phyloP scores from a whole-genome alignment of 2,888 invertebrate genomes.

The Caenorhabditis macrosperma region DNA sequence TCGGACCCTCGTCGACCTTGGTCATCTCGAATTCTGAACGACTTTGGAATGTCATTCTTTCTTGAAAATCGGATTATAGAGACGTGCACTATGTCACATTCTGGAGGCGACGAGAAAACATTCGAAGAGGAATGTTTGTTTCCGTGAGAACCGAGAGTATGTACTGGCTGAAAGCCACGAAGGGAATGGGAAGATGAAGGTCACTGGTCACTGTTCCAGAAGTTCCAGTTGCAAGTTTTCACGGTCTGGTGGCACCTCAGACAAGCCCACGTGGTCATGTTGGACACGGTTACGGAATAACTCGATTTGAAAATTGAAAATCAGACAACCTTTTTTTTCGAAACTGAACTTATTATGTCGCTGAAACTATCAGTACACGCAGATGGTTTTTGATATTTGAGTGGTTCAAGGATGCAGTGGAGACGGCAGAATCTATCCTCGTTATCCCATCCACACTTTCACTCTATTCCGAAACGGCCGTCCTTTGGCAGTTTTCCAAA shows the following conservation, averaged over 20 bases:
- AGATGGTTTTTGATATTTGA: too few relatives aligned
- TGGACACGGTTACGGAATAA: too few relatives aligned
- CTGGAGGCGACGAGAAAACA: background rate
- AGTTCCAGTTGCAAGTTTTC: too few relatives aligned
- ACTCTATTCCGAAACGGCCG: background rate
- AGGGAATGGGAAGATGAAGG: background rate
- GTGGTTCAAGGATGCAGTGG: too few relatives aligned
- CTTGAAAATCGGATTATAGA: constrained; percentile 42
- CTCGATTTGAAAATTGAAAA: too few relatives aligned
- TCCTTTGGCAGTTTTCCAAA: background rate
- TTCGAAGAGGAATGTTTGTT: background rate
- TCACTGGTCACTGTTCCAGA: background rate
- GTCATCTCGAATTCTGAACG: constrained; percentile 37
- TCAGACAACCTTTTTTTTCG: too few relatives aligned
- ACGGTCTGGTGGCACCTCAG: too few relatives aligned
- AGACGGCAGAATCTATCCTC: too few relatives aligned
- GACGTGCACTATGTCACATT: constrained; percentile 40
- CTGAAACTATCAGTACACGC: too few relatives aligned
- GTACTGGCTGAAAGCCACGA: background rate
- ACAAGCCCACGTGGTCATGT: too few relatives aligned
- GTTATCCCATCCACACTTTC: too few relatives aligned
- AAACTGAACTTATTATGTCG: too few relatives aligned
- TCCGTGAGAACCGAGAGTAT: background rate
- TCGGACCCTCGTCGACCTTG: constrained; percentile 28
- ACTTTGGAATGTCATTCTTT: constrained; percentile 30